These are phyloP conservation scores for Ciconia stormi DNA, from an alignment of 2,113 vertebrate genomes.

Conservation along the genomic window DNA sequence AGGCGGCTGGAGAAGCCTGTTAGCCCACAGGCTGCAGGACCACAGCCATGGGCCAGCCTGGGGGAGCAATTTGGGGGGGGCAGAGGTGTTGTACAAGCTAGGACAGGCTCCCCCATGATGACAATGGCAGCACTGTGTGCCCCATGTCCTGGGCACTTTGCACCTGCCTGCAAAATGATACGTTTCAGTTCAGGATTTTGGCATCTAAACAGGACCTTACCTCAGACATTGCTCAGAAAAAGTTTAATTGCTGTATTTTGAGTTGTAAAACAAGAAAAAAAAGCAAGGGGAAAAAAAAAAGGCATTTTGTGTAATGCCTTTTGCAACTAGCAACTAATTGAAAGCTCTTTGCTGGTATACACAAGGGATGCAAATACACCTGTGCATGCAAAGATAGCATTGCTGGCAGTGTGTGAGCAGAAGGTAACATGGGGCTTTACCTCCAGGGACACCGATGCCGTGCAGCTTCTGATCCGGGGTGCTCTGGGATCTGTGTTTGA, in stretches of 20 bases:
- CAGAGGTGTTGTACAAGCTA: background rate
- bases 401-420: background rate
- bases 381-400: background rate
- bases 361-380: background rate
- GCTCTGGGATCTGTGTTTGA: background rate
- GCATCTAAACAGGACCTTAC: background rate
- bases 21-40: background rate
- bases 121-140: background rate
- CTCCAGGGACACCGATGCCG: fast-evolving
- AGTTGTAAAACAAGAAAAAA: background rate
- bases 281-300: background rate
- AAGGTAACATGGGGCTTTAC: background rate
- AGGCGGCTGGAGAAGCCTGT: background rate
- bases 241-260: background rate
- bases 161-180: background rate
- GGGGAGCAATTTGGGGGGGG: fast-evolving
- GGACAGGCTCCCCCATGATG: fast-evolving
- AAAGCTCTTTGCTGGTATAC: background rate
- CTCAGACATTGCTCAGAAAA: background rate
- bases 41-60: fast-evolving
- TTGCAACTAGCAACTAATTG: background rate
- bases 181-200: background rate
- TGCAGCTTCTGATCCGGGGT: background rate
- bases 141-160: background rate
- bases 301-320: background rate